These are phyloP conservation scores for Torymus texanus DNA, from an alignment of 2,888 invertebrate species.

Conservation along the genomic window DNA sequence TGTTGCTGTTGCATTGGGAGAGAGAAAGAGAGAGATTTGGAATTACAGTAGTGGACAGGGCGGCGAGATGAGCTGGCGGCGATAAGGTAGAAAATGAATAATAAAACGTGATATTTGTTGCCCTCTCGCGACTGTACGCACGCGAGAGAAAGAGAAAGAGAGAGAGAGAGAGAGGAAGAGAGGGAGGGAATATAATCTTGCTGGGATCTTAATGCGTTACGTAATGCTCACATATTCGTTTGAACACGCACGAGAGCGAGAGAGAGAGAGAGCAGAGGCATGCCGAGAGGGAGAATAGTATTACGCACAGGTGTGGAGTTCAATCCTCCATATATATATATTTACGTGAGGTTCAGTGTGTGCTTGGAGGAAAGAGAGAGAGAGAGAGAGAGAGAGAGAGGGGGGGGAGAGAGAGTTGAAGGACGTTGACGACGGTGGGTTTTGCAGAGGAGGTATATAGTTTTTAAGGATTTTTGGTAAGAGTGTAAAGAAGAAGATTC, in stretches of 20 bases:
- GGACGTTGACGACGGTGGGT: neutral
- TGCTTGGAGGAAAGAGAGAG: neutral
- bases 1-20: neutral
- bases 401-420: constrained; percentile 10
- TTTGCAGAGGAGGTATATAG: no score
- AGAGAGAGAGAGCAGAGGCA: neutral
- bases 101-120: constrained; percentile 68
- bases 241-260: constrained; percentile 47
- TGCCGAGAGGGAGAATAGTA: no score
- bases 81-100: constrained; percentile 63
- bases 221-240: constrained; percentile 65
- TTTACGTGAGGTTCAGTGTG: no score
- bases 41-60: no score
- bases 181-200: constrained; percentile 58
- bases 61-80: constrained; percentile 41
- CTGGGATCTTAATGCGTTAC: constrained; percentile 66
- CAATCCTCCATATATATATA: no score
- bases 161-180: no score
- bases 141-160: no score
- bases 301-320: no score
- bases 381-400: constrained; percentile 18
- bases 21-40: neutral
- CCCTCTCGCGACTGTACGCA: constrained; percentile 52
- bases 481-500: no score
- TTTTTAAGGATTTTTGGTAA: no score